phyloP scores from a whole-genome alignment of 1,140 invertebrate genomes.

The Trigoniulus corallinus region DNA sequence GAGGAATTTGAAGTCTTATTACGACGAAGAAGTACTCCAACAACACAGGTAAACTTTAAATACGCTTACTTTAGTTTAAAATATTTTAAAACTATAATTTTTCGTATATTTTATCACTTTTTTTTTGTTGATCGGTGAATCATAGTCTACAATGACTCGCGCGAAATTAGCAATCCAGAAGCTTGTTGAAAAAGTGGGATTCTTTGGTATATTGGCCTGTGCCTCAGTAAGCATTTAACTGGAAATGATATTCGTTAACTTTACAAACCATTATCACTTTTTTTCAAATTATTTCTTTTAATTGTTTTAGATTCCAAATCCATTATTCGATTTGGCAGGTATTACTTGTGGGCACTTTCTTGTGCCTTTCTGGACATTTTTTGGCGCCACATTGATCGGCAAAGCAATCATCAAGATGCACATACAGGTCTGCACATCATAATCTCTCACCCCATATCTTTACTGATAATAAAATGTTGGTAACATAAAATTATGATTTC shows the following conservation, averaged over 20 bases:
- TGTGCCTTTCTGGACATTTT: constrained; percentile 99
- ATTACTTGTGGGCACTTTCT: constrained; percentile 97
- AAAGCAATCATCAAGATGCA: constrained; percentile 99
- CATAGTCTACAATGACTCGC: constrained; percentile 48
- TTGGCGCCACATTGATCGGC: constrained; percentile 93
- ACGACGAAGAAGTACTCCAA: constrained; percentile 34
- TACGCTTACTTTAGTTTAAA: neutral
- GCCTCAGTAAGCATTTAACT: constrained; percentile 52
- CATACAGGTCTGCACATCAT: constrained; percentile 43
- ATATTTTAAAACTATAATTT: constrained; percentile 5
- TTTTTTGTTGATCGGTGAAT: constrained; percentile 13
- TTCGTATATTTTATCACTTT: neutral
- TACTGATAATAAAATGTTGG: no score
- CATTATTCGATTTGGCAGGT: constrained; percentile 94
- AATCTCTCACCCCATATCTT: no score
- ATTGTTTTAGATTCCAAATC: constrained; percentile 81
- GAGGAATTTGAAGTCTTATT: constrained; percentile 54
- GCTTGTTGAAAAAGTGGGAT: constrained; percentile 86
- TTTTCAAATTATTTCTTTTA: constrained; percentile 4
- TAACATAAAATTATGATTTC: neutral
- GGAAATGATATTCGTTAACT: constrained; percentile 9
- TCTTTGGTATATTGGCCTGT: constrained; percentile 92
- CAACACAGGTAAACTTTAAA: constrained; percentile 11
- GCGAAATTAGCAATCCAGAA: constrained; percentile 77
- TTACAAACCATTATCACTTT: neutral